Evolutionary conservation across 92 coral and sea anemone species (phyloP), one percentile per base, ranked within the genome.

Genomic region (Meandrina meandrites): DNA sequence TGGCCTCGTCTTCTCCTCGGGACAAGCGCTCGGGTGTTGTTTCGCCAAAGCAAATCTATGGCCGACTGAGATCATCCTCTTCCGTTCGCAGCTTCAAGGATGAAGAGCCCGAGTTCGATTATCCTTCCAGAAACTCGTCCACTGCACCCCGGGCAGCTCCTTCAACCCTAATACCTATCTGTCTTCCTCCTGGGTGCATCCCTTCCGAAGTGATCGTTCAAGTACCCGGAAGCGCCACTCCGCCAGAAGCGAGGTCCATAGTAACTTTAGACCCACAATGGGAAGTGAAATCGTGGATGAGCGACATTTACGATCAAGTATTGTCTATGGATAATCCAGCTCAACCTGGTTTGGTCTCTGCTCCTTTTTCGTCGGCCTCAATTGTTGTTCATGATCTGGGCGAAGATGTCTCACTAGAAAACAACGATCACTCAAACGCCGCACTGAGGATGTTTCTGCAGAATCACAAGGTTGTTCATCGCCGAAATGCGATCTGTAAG

Each of bases 401-500:
- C 34, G 62, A 77, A 47, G 62, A 17, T 18, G 10, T 30, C 40
- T 47, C 17, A 30, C 35, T 50, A 32, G 47, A 56, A 56, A 21
- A 56, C 45, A 21, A 22, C 71, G 30, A 1, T 24, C 16, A 21
- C 34, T 3, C n/a, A 8, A 77, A 57, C 42, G 1, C 66, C 11
- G 31, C 0, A 19, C 42, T 79, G 1, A 35, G 5, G 27, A 5
- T 24, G 40, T 79, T 79, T 56, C 50, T 53, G 3, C 48, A 57
- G 70, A 79, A 42, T 56, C 82, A 35, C 19, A 79, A 21, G 42
- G 48, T n/a, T 13, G 68, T 62, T 79, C 19, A 28, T 9, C 82
- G 82, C 28, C 48, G 82, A 57, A 79, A 79, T 34, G 82, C 82
- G 53, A 80, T 80, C 36, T 80, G 84, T 14, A 74, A 80, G 31